A percentile compares a stretch with the other conserved stretches of the same genome.
Evolutionary conservation across 2,888 invertebrate genomes (phyloP).

Genomic region (Noctua janthe): DNA sequence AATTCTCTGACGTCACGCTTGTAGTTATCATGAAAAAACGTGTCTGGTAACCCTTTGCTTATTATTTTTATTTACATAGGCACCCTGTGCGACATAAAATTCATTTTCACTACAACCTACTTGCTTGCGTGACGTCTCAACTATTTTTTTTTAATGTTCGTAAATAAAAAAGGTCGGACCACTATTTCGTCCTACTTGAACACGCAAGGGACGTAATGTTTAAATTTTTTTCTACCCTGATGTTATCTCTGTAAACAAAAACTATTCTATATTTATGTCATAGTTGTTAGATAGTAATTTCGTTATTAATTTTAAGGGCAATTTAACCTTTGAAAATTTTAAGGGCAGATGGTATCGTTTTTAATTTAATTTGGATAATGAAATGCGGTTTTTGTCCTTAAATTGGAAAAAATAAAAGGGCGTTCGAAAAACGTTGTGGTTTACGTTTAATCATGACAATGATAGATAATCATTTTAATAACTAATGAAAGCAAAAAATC

Average conservation of each 20-base stretch:
- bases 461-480: not conserved
- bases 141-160: slow-evolving; percentile 63
- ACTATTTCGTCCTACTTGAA: slow-evolving; percentile 69
- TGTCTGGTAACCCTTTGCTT: slow-evolving; percentile 27
- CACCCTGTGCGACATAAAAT: slow-evolving; percentile 37
- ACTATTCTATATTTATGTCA: slow-evolving; percentile 47
- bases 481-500: not conserved
- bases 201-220: slow-evolving; percentile 74
- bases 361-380: slow-evolving; percentile 50
- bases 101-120: slow-evolving; percentile 55
- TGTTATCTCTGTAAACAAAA: slow-evolving; percentile 66
- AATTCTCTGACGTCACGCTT: slow-evolving; percentile 39
- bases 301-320: slow-evolving; percentile 60
- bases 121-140: slow-evolving; percentile 71
- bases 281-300: slow-evolving; percentile 51
- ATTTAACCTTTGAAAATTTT: slow-evolving; percentile 56
- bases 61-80: slow-evolving; percentile 54
- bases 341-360: slow-evolving; percentile 52
- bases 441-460: slow-evolving; percentile 23
- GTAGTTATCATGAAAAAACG: slow-evolving; percentile 17
- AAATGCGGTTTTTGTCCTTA: slow-evolving; percentile 28
- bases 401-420: slow-evolving; percentile 13
- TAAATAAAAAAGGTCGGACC: slow-evolving; percentile 68
- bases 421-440: not conserved
- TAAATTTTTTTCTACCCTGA: slow-evolving; percentile 62